These are phyloP conservation scores for Dryocosmus kuriphilus DNA, from an alignment of 2,888 invertebrate species.

Conservation along the genomic window DNA sequence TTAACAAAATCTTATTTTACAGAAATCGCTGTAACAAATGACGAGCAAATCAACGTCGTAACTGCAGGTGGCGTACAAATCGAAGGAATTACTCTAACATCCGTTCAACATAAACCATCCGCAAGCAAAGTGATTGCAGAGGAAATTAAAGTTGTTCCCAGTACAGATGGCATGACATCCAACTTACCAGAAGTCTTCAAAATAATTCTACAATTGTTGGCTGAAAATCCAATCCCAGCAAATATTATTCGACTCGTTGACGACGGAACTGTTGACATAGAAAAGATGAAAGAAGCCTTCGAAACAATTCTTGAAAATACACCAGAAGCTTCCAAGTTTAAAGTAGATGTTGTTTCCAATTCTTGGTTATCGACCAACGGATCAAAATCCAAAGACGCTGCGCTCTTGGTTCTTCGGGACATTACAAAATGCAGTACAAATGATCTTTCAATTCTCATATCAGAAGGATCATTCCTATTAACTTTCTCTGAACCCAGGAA, in stretches of 20 bases:
- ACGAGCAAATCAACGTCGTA: background rate
- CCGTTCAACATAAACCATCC: background rate
- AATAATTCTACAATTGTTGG: background rate
- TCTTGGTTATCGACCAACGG: background rate
- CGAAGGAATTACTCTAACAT: background rate
- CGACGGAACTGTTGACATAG: background rate
- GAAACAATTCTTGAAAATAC: background rate
- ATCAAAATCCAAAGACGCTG: background rate
- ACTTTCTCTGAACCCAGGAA: conserved; percentile 22
- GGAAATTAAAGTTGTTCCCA: background rate
- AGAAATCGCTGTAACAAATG: conserved; percentile 10
- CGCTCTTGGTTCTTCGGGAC: background rate
- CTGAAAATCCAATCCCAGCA: background rate
- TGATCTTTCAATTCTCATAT: background rate
- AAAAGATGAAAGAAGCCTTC: background rate
- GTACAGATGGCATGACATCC: background rate
- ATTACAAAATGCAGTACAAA: background rate
- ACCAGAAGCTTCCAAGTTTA: background rate
- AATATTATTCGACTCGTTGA: background rate
- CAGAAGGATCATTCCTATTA: conserved; percentile 39
- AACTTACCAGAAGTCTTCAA: background rate
- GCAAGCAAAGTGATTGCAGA: background rate
- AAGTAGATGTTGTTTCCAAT: background rate
- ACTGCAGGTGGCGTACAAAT: conserved; percentile 21
- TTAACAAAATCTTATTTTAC: no score